Evolutionary conservation across 2,797 vertebrate genomes (phyloP).

Genomic region (Caiman crocodilus): DNA sequence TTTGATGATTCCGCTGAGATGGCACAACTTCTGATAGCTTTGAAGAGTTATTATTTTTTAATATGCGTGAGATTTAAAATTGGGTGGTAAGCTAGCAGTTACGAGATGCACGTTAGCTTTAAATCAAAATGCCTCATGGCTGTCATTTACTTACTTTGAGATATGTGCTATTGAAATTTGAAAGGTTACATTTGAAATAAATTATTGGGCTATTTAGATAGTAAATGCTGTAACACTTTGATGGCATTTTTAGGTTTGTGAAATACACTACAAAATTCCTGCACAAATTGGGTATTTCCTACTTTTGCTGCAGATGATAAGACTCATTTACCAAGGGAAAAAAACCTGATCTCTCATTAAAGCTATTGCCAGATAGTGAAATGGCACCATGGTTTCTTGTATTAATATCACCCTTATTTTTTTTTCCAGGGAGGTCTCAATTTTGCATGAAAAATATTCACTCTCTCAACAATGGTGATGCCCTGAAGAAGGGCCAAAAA

Average conservation of each 20-base stretch:
- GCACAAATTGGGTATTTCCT: not conserved
- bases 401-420: not conserved
- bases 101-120: constrained; percentile 4
- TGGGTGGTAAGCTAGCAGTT: not conserved
- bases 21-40: constrained; percentile 21
- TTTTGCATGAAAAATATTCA: constrained; percentile 8
- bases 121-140: constrained; percentile 29
- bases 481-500: constrained; percentile 26
- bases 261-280: not conserved
- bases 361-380: not conserved
- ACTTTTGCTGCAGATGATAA: constrained; percentile 16
- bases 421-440: not conserved
- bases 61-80: not conserved
- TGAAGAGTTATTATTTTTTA: constrained; percentile 15
- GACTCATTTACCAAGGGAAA: not conserved
- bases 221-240: constrained; percentile 26
- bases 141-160: constrained; percentile 23
- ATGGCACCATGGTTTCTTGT: not conserved
- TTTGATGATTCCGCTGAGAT: not conserved
- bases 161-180: constrained; percentile 13
- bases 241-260: constrained; percentile 31
- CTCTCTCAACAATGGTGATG: not conserved
- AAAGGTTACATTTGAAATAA: not conserved
- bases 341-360: not conserved
- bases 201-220: constrained; percentile 1